Evolutionary conservation across 2,113 vertebrate genomes (phyloP).

Genomic region (Saguinus imperator): DNA sequence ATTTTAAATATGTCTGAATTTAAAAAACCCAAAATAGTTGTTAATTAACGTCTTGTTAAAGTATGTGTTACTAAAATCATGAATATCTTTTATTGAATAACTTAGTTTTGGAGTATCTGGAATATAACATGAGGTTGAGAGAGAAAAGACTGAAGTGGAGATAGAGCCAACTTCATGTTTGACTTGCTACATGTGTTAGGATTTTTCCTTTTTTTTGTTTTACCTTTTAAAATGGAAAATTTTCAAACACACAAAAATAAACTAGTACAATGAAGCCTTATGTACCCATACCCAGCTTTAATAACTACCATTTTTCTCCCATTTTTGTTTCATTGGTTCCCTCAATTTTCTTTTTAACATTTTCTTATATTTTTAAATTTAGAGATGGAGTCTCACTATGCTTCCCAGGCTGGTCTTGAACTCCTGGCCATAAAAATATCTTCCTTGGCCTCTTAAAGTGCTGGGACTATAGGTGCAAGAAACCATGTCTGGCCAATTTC

Average conservation of each 20-base stretch:
- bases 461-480: no score
- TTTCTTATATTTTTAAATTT: no score
- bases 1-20: neutral
- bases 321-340: conserved; percentile 17
- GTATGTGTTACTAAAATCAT: neutral
- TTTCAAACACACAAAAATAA: neutral
- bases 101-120: neutral
- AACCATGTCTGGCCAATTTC: neutral
- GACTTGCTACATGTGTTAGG: neutral
- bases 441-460: no score
- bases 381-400: no score
- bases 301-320: neutral
- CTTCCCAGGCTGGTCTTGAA: no score
- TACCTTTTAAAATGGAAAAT: neutral
- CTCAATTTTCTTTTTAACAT: neutral
- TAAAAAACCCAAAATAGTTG: neutral
- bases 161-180: neutral
- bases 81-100: neutral
- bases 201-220: neutral
- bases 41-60: conserved; percentile 27
- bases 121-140: neutral
- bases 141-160: neutral
- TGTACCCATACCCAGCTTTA: neutral
- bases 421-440: no score
- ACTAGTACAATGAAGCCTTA: neutral